A percentile compares a stretch with the other conserved stretches of the same genome.
Conservation (phyloP, 2,888 invertebrate species). For the Zygothrica quintamaculata region DNA sequence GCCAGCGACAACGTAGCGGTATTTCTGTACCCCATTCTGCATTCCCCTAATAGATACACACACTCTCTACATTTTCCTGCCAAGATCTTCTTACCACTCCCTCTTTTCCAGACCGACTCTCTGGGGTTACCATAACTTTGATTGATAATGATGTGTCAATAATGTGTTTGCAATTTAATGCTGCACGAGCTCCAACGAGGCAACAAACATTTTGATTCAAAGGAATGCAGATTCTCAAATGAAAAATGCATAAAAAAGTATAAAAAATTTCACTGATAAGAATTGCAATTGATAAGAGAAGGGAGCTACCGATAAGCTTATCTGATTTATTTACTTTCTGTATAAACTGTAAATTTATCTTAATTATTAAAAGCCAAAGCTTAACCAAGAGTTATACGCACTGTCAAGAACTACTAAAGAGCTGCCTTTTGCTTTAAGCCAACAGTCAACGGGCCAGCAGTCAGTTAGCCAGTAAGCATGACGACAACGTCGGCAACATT, state of each 20-base stretch:
- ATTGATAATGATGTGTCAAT: constrained; percentile 83
- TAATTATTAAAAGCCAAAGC: constrained; percentile 34
- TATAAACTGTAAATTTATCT: too few species aligned
- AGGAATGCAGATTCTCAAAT: constrained; percentile 7
- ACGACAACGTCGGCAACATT: constrained; percentile 57
- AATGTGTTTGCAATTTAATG: constrained; percentile 76
- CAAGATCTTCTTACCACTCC: constrained; percentile 45
- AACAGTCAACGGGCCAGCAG: not conserved
- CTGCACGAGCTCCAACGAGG: constrained; percentile 39
- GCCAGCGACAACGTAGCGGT: constrained; percentile 51
- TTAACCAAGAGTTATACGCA: not conserved
- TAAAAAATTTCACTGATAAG: too few species aligned
- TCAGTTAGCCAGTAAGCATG: constrained; percentile 9
- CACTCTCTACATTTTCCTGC: too few species aligned
- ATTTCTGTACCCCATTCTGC: constrained; percentile 1
- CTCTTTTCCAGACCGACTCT: constrained; percentile 2
- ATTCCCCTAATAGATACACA: too few species aligned
- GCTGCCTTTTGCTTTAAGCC: not conserved
- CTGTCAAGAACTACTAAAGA: constrained; percentile 6
- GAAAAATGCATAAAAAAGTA: too few species aligned
- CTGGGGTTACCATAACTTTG: constrained; percentile 49
- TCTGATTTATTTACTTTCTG: too few species aligned
- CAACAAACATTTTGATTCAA: constrained; percentile 31
- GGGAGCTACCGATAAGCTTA: too few species aligned
- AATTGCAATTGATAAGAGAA: too few species aligned